Conservation (phyloP, 1,140 invertebrate genomes). For the Drosophila novamexicana region DNA sequence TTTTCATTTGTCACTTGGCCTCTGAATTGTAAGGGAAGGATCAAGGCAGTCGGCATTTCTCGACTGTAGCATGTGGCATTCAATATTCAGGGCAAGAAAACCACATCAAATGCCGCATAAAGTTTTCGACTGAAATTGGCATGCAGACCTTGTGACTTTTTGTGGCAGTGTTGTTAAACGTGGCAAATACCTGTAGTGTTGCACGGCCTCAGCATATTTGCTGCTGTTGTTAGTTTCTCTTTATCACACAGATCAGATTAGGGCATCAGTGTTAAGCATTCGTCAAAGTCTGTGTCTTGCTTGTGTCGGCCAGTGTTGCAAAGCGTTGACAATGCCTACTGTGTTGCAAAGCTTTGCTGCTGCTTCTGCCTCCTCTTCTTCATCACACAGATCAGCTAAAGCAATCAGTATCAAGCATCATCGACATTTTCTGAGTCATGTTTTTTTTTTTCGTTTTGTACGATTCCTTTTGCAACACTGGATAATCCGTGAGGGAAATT, state of each 20-base stretch:
- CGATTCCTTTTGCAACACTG: slow-evolving; percentile 15
- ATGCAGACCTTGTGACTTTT: slow-evolving; percentile 15
- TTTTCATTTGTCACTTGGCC: slow-evolving; percentile 74
- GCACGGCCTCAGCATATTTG: too few relatives aligned
- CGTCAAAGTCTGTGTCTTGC: not conserved
- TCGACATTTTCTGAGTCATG: slow-evolving; percentile 61
- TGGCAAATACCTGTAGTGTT: not conserved
- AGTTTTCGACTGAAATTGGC: slow-evolving; percentile 11
- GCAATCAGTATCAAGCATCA: slow-evolving; percentile 63
- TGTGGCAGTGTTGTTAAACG: not conserved
- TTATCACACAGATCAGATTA: too few relatives aligned
- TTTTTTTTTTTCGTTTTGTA: slow-evolving; percentile 20
- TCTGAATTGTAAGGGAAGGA: slow-evolving; percentile 7
- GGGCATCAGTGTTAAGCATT: too few relatives aligned
- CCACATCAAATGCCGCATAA: slow-evolving; percentile 58
- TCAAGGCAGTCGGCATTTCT: not conserved
- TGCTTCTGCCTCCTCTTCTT: slow-evolving; percentile 22
- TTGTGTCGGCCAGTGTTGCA: not conserved
- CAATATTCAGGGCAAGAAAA: slow-evolving; percentile 14
- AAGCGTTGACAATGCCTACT: not conserved
- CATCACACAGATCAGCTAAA: slow-evolving; percentile 27
- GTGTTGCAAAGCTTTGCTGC: not conserved
- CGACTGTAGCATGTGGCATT: not conserved
- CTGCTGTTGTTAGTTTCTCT: too few relatives aligned
- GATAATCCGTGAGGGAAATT: slow-evolving; percentile 54